Evolutionary conservation across 92 coral and sea anemone genomes (phyloP).

Genomic region (Bergia puertoricense): DNA sequence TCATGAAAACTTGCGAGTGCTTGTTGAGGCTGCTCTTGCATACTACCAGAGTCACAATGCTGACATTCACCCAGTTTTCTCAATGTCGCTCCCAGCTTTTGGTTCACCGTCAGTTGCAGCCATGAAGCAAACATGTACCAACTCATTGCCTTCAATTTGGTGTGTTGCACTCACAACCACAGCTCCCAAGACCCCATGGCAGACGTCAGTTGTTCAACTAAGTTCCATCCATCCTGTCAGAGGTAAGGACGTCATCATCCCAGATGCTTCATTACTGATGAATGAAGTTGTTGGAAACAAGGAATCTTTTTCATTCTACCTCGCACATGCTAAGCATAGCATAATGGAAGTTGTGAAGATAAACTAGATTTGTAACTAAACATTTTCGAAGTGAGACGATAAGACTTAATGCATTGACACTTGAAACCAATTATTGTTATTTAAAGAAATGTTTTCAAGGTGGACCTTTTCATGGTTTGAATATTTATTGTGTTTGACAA

Average conservation of each 20-base stretch:
- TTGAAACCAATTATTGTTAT: too few relatives aligned
- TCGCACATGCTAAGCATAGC: slow-evolving; percentile 38
- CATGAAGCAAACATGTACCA: slow-evolving; percentile 73
- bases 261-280: slow-evolving; percentile 53
- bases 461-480: too few relatives aligned
- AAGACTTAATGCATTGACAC: neutral
- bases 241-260: slow-evolving; percentile 3
- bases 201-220: slow-evolving; percentile 71
- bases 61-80: slow-evolving; percentile 75
- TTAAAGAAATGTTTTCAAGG: too few relatives aligned
- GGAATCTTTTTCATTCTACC: slow-evolving; percentile 20
- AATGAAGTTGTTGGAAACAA: slow-evolving; percentile 46
- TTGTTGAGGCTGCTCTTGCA: slow-evolving; percentile 76
- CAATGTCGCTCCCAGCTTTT: slow-evolving; percentile 91
- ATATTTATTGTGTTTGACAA: too few relatives aligned
- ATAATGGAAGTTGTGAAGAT: neutral
- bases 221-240: slow-evolving; percentile 60
- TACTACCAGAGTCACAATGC: slow-evolving; percentile 73
- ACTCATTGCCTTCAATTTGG: slow-evolving; percentile 80
- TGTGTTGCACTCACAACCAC: slow-evolving; percentile 72
- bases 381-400: neutral
- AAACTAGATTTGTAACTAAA: neutral
- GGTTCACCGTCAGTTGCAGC: slow-evolving; percentile 82
- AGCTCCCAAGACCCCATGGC: slow-evolving; percentile 52
- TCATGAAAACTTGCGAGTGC: slow-evolving; percentile 76